phyloP scores from a whole-genome alignment of 2,797 vertebrate species.

The Liasis olivaceus region DNA sequence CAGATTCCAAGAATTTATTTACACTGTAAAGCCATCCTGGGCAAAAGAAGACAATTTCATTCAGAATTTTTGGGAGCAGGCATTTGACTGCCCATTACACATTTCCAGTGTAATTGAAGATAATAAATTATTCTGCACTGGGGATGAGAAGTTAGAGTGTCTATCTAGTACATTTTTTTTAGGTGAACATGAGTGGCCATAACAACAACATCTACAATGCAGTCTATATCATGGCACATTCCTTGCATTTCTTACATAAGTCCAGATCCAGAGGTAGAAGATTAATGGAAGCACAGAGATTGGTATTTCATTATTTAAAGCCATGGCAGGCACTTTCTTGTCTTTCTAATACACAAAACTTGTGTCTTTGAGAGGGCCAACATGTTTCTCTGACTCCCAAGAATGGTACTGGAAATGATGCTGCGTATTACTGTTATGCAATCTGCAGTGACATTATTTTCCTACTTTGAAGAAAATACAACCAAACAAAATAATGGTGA shows the following conservation, averaged over 20 bases:
- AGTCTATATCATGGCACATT: background rate
- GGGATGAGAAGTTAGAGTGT: background rate
- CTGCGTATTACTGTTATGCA: no score
- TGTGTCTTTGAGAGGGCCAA: background rate
- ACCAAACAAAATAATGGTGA: no score
- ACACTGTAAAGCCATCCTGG: background rate
- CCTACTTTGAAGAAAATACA: no score
- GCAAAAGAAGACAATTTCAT: background rate
- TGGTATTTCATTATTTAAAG: no score
- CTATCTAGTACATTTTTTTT: background rate
- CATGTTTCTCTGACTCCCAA: no score
- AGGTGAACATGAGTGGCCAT: slow-evolving; percentile 16
- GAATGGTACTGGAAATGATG: background rate
- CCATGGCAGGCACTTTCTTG: slow-evolving; percentile 8
- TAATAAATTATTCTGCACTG: background rate
- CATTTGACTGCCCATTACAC: no score
- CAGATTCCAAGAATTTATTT: background rate
- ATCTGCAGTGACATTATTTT: no score
- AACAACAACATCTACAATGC: slow-evolving; percentile 9
- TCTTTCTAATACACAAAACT: background rate
- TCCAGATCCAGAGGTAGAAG: background rate
- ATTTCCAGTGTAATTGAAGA: background rate
- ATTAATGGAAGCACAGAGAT: background rate
- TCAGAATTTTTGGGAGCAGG: slow-evolving; percentile 8
- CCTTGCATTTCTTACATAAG: background rate